Evolutionary conservation across 2,888 invertebrate genomes (phyloP).

Genomic region (Coecobrya sp.): DNA sequence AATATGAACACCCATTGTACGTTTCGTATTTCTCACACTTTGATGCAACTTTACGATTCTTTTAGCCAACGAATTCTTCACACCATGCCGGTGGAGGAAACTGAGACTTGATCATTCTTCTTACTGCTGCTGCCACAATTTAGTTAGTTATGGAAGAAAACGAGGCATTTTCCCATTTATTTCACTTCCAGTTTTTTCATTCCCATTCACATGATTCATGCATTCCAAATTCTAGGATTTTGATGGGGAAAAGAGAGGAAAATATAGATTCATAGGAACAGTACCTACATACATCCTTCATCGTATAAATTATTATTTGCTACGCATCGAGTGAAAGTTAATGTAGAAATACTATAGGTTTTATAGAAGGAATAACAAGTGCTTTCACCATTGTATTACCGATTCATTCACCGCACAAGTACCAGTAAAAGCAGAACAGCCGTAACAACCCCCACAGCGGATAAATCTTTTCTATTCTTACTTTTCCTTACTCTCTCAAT

Average conservation of each 20-base stretch:
- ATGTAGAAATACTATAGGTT: not conserved
- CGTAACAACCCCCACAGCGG: constrained; percentile 43
- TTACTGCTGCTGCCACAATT: not conserved
- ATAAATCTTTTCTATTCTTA: constrained; percentile 56
- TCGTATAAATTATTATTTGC: not conserved
- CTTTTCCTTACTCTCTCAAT: constrained; percentile 1
- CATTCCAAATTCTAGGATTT: constrained; percentile 51
- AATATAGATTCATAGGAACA: not conserved
- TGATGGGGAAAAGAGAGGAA: not conserved
- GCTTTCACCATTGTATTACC: not conserved
- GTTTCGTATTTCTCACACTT: constrained; percentile 31
- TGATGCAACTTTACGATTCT: constrained; percentile 68
- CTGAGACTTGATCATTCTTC: constrained; percentile 4
- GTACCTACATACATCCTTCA: not conserved
- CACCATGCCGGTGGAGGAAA: constrained; percentile 1
- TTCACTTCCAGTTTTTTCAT: constrained; percentile 60
- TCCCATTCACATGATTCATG: constrained; percentile 71
- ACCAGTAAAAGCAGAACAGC: constrained; percentile 11
- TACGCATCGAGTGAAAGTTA: not conserved
- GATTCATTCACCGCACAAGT: constrained; percentile 20
- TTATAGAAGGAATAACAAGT: not conserved
- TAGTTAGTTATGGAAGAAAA: constrained; percentile 15
- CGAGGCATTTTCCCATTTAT: constrained; percentile 49
- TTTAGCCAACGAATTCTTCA: constrained; percentile 44
- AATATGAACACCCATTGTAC: not conserved